These are phyloP conservation scores for Tipula vernalis DNA, from an alignment of 2,888 invertebrate genomes.

Conservation along the genomic window DNA sequence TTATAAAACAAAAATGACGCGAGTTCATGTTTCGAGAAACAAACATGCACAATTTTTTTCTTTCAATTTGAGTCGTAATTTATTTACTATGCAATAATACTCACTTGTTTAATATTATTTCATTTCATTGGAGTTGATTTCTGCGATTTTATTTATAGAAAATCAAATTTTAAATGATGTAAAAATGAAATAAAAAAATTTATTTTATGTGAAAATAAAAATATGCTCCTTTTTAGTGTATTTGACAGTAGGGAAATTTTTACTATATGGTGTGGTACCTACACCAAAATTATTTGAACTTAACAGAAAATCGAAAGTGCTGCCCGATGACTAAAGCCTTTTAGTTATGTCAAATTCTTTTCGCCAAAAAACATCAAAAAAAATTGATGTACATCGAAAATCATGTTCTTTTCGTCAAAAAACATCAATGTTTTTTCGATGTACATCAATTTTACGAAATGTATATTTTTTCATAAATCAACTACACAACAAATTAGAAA, in stretches of 20 bases:
- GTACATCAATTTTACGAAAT: too few relatives aligned
- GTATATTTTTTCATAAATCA: too few relatives aligned
- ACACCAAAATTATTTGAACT: not conserved
- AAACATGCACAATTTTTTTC: not conserved
- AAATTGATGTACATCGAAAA: too few relatives aligned
- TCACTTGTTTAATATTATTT: not conserved
- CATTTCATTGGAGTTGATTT: not conserved
- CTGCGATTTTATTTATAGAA: not conserved
- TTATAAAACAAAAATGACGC: slow-evolving; percentile 4
- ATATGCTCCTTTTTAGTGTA: not conserved
- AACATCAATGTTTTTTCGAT: too few relatives aligned
- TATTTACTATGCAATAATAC: not conserved
- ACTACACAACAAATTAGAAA: too few relatives aligned
- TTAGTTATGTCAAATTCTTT: too few relatives aligned
- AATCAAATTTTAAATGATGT: not conserved
- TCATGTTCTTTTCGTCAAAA: too few relatives aligned
- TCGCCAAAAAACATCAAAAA: too few relatives aligned
- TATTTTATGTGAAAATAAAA: not conserved
- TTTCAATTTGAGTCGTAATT: not conserved
- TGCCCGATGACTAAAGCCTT: not conserved
- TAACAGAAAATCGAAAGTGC: not conserved
- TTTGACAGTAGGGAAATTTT: slow-evolving; percentile 1
- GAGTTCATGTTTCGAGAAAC: not conserved
- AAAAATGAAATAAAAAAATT: not conserved
- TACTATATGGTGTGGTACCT: not conserved